Conservation (phyloP, 1,140 invertebrate species). For the Melipona quadrifasciata region DNA sequence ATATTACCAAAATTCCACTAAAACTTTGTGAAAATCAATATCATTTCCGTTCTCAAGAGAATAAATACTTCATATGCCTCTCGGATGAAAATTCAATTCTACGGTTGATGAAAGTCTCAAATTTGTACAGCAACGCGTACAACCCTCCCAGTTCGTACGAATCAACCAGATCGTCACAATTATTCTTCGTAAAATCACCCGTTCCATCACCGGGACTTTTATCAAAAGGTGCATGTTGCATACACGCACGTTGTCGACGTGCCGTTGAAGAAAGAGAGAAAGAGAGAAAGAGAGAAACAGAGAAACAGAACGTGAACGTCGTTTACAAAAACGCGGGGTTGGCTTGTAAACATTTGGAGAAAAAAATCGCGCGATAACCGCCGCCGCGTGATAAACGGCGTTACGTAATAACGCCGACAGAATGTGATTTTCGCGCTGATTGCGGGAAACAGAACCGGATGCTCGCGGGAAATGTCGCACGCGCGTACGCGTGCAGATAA, state of each 20-base stretch:
- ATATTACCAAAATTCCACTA: no score
- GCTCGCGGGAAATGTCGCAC: conserved; percentile 30
- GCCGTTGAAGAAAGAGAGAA: not conserved
- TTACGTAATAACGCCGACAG: conserved; percentile 51
- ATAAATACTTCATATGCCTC: not conserved
- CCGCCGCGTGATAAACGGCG: conserved; percentile 36
- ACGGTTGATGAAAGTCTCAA: not conserved
- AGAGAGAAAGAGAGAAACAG: not conserved
- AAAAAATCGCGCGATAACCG: conserved; percentile 52
- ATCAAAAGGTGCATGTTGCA: not conserved
- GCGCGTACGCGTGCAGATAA: conserved; percentile 43
- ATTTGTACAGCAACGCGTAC: not conserved
- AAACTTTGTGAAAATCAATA: no score
- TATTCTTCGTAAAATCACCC: not conserved
- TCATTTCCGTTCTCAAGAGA: not conserved
- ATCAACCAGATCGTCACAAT: not conserved
- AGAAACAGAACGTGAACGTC: not conserved
- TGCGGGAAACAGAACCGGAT: conserved; percentile 31
- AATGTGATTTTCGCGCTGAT: conserved; percentile 18
- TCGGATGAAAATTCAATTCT: not conserved
- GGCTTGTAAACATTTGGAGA: conserved; percentile 6
- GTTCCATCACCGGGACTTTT: not conserved
- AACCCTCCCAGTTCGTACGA: not conserved
- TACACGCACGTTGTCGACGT: not conserved
- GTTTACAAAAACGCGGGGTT: no score